Percentiles rank a stretch among this genome's conserved stretches.
Evolutionary conservation across 2,888 invertebrate genomes (phyloP).

Genomic region (Scaeva pyrastri): DNA sequence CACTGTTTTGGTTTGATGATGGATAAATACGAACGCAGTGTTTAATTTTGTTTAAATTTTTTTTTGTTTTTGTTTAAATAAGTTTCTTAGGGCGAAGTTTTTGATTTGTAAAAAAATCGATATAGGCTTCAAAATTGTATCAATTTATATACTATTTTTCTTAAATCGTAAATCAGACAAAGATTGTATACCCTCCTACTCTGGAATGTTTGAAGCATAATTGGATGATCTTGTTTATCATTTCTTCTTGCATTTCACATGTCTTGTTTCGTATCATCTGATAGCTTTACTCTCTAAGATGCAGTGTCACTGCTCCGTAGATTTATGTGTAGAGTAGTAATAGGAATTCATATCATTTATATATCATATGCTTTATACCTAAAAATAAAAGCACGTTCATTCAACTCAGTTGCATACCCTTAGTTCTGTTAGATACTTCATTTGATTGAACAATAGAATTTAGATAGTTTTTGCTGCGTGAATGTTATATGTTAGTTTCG

Average conservation of each 20-base stretch:
- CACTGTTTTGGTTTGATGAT: constrained; percentile 67
- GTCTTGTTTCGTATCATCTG: too few relatives aligned
- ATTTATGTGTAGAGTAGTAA: too few relatives aligned
- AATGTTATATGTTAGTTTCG: constrained; percentile 25
- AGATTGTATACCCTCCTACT: too few relatives aligned
- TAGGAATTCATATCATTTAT: too few relatives aligned
- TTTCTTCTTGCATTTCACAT: too few relatives aligned
- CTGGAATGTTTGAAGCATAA: too few relatives aligned
- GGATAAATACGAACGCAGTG: constrained; percentile 44
- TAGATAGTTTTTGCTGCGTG: constrained; percentile 65
- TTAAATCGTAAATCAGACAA: too few relatives aligned
- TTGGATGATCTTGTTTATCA: too few relatives aligned
- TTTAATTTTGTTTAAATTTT: constrained; percentile 30
- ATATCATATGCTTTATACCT: too few relatives aligned
- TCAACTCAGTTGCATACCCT: background rate
- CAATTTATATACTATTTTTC: too few relatives aligned
- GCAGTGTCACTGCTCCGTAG: too few relatives aligned
- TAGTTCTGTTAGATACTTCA: background rate
- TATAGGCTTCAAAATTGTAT: background rate
- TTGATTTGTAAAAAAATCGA: background rate
- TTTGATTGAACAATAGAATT: constrained; percentile 54
- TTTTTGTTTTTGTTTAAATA: constrained; percentile 3
- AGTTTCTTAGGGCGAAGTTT: background rate
- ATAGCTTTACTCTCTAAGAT: too few relatives aligned
- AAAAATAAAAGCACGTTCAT: background rate